Base-by-base conservation (phyloP, 2,113 vertebrate genomes). In the Dipodomys spectabilis region DNA sequence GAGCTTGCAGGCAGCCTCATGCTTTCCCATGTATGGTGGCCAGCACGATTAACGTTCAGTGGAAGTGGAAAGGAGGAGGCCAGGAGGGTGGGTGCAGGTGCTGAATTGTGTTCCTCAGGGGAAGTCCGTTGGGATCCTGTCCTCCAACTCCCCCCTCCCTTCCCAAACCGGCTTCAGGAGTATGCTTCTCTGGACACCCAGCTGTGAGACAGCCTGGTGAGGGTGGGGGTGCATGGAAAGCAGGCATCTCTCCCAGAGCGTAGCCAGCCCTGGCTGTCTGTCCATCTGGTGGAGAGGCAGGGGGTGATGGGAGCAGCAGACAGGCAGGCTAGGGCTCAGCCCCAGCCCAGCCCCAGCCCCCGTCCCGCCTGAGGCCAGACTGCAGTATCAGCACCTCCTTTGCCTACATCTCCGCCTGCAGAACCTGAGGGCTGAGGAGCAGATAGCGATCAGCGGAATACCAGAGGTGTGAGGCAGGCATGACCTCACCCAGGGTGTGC, bases 401-500 rank as follows among this genome's bases (percentile, higher is more conserved):
- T 92, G 74, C 94, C 86, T 28, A 28, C 92, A 95, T 93, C 95
- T 95, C 60, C 25, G 35, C 28, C 60, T 1, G 57, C 32, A 53
- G 86, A 92, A 92, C 92, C 94, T 0, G 39, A 89, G 94, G 95
- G 91, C 92, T 93, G 92, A 75, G 88, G 90, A 94, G 90, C 82
- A 95, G 96, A 97, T 97, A 96, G 93, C 1, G 12, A 97, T 97
- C 96, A 95, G 90, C 0, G 18, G 95, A 96, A 97, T 97, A 95
- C 97, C 97, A 94, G 96, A 96, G 94, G 97, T 95, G 88, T 97
- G 96, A 97, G 94, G 94, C 97, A 97, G 92, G 80, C 85, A 92
- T 96, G 97, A 97, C 94, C 94, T 97, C 97, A 97, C 95, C 96
- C 96, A 96, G 96, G 97, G 97, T 93, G 96, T 96, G 96, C 95